Evolutionary conservation across 2,888 invertebrate genomes (phyloP), one percentile per base, ranked within the genome.

Genomic region (Drosophila borealis): DNA sequence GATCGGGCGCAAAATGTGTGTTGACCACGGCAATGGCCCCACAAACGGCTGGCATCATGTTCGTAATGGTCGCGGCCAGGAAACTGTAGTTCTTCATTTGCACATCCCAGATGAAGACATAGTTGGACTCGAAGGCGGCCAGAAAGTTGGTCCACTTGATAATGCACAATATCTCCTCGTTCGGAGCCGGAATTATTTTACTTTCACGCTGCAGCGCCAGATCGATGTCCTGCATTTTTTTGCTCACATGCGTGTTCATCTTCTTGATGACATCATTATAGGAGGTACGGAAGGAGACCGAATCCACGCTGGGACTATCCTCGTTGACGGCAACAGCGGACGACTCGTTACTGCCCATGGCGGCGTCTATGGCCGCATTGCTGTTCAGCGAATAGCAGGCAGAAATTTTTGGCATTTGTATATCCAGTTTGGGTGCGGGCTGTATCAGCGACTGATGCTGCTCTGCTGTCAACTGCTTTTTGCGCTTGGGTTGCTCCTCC

Each of bases 141-240:
- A 92, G 50, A 39, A 92, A 92, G 39, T 91, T 91, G 0, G 86
- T 80, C 91, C 91, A 91, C 37, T 91, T 90, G 21, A 91, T 91
- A 17, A 91, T 90, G 75, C 91, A 91, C 0, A 91, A 66, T 10
- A 91, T 91, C 36, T 91, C 91, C 25, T 90, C 84, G 55, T 90
- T 90, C 2, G 92, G 91, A 0, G 81, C 67, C 0, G 92, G 92
- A 46, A 92, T 90, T 8, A 90, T 84, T 63, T 90, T 91, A 29
- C 90, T 90, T 41, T 92, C 91, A 4, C 91, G 90, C 44, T 86
- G 88, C 57, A 92, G 72, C 2, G 92, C 91, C 73, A 88, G 69
- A 29, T 92, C 91, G 42, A 91, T 91, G 56, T 91, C 92, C 68
- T 92, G 91, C 92, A 91, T 91, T 60, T 92, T 91, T 49, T 91